Conservation (phyloP, 2,797 vertebrate species). For the Tinamus major region DNA sequence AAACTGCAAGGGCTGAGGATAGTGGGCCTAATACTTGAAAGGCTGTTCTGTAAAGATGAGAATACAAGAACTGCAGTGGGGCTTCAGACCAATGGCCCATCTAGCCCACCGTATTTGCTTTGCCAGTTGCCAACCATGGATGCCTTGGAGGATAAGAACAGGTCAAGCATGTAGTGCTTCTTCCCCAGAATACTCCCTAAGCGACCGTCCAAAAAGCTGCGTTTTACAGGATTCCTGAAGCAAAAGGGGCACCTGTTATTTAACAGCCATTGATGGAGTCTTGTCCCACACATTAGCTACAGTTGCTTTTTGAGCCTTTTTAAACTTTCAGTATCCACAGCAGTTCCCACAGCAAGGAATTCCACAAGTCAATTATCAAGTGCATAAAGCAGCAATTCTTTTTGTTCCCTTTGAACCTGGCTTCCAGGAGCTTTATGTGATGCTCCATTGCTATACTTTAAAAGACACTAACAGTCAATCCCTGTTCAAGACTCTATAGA, state of each 20-base stretch:
- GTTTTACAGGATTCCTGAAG: neutral
- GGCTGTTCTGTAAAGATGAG: neutral
- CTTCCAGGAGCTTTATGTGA: neutral
- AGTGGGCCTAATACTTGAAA: neutral
- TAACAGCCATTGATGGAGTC: neutral
- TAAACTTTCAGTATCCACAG: neutral
- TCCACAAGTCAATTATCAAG: neutral
- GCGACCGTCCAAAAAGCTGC: neutral
- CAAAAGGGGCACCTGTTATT: neutral
- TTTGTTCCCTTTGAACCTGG: neutral
- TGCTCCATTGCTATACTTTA: neutral
- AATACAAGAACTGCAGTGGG: neutral
- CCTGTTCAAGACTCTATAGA: neutral
- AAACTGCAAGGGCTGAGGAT: neutral
- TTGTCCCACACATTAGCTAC: neutral
- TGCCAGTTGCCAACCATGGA: neutral
- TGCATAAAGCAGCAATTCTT: neutral
- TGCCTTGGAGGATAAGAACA: neutral
- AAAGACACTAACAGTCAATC: neutral
- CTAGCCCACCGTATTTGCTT: neutral
- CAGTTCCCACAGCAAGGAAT: neutral
- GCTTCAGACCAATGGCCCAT: neutral
- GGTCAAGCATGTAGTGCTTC: neutral
- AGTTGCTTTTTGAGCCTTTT: neutral
- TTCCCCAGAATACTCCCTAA: neutral